phyloP scores from a whole-genome alignment of 1,140 invertebrate genomes.

The Tigriopus japonicus region DNA sequence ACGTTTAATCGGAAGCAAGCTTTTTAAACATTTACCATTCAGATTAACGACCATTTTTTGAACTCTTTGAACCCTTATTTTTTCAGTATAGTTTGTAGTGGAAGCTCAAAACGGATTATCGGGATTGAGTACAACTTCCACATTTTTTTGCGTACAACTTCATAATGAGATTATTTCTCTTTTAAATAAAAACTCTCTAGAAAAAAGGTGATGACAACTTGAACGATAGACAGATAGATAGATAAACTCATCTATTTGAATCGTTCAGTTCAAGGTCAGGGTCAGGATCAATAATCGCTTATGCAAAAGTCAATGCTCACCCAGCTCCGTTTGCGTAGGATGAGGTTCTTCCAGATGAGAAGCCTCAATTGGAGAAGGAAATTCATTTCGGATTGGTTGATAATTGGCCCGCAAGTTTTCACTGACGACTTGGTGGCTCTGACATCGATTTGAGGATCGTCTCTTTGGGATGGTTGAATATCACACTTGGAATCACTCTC shows the following conservation, averaged over 20 bases:
- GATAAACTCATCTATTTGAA: background rate
- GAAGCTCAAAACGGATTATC: too few relatives aligned
- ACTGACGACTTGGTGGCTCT: too few relatives aligned
- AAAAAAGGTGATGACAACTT: background rate
- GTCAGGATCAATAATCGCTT: background rate
- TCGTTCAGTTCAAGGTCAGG: background rate
- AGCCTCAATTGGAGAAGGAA: conserved; percentile 26
- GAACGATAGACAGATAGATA: background rate
- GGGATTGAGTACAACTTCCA: too few relatives aligned
- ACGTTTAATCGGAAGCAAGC: too few relatives aligned
- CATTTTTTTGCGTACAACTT: background rate
- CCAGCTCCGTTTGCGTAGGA: conserved; percentile 30
- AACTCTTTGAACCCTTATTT: too few relatives aligned
- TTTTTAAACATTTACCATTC: too few relatives aligned
- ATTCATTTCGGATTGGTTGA: conserved; percentile 15
- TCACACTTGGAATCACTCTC: too few relatives aligned
- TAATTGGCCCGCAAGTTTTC: too few relatives aligned
- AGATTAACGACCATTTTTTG: too few relatives aligned
- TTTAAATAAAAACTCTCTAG: background rate
- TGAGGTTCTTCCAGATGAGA: conserved; percentile 36
- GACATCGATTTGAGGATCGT: too few relatives aligned
- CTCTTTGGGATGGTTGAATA: too few relatives aligned
- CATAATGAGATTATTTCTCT: background rate
- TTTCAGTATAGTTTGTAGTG: too few relatives aligned
- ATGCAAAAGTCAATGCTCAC: conserved; percentile 20